Evolutionary conservation across 2,113 vertebrate species (phyloP).

Genomic region (Coturnix japonica): DNA sequence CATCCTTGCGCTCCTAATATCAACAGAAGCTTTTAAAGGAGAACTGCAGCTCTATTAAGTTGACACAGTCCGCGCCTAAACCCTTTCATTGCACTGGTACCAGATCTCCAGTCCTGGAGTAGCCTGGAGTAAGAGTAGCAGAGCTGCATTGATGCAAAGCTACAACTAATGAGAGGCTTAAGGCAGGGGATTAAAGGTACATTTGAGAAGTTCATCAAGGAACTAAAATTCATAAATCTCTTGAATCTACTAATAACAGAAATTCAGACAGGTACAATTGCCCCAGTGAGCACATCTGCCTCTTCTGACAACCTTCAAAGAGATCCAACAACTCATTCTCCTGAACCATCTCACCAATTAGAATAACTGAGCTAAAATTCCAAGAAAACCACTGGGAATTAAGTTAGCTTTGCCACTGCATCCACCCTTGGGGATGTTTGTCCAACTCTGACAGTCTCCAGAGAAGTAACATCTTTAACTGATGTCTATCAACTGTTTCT

Average conservation of each 20-base stretch:
- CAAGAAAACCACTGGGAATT: neutral
- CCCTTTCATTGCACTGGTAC: accelerated
- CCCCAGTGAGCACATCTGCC: neutral
- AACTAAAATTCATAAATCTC: neutral
- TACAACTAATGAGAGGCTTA: neutral
- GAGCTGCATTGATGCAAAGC: accelerated
- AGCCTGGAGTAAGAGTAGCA: neutral
- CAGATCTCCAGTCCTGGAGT: neutral
- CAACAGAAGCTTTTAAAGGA: neutral
- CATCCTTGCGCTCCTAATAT: neutral
- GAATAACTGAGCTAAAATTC: neutral
- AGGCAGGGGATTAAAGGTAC: neutral
- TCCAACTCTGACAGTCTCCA: neutral
- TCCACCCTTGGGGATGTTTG: neutral
- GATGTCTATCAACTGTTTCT: accelerated
- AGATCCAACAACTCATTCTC: neutral
- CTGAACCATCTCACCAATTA: neutral
- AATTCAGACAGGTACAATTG: neutral
- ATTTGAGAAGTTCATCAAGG: neutral
- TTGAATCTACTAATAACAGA: neutral
- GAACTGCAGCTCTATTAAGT: accelerated
- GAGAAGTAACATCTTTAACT: neutral
- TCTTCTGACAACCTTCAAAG: neutral
- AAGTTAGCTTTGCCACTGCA: neutral
- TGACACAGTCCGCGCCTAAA: neutral